Percentiles rank a stretch among this genome's conserved stretches.
phyloP scores from a whole-genome alignment of 2,113 vertebrate genomes.

The Solea senegalensis region DNA sequence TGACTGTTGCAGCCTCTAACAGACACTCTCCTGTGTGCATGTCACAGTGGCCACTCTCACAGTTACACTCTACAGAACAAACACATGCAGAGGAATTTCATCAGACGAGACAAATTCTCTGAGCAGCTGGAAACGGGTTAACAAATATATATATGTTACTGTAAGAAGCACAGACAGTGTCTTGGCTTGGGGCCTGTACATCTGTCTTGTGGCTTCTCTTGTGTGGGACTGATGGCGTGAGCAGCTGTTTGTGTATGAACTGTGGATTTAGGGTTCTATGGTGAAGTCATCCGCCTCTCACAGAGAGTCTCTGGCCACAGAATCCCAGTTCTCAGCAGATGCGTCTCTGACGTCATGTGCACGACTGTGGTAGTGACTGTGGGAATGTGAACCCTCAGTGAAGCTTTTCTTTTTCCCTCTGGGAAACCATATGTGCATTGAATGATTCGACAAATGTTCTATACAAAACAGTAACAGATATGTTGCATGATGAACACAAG shows the following conservation, averaged over 20 bases:
- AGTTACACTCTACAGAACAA: slow-evolving; percentile 86
- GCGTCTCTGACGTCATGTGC: slow-evolving; percentile 44
- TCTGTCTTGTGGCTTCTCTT: slow-evolving; percentile 47
- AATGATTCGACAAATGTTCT: slow-evolving; percentile 24
- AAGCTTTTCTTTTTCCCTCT: slow-evolving; percentile 16
- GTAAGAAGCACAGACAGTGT: slow-evolving; percentile 19
- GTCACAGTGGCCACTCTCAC: slow-evolving; percentile 90
- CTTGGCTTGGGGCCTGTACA: slow-evolving; percentile 48
- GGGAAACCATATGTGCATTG: slow-evolving; percentile 17
- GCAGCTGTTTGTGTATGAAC: slow-evolving; percentile 48
- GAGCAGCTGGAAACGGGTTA: slow-evolving; percentile 25
- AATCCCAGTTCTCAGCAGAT: slow-evolving; percentile 40
- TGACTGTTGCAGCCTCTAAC: slow-evolving; percentile 75
- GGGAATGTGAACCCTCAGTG: slow-evolving; percentile 34
- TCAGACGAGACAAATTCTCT: neutral
- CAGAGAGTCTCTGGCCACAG: slow-evolving; percentile 36
- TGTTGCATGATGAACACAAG: neutral
- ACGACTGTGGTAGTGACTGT: slow-evolving; percentile 47
- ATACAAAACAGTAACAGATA: slow-evolving; percentile 1
- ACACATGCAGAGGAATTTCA: slow-evolving; percentile 30
- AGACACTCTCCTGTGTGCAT: slow-evolving; percentile 91
- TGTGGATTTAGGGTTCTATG: neutral
- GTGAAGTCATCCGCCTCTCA: slow-evolving; percentile 58
- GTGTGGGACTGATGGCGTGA: slow-evolving; percentile 34
- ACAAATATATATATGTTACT: slow-evolving; percentile 11